Evolutionary conservation across 2,888 invertebrate species (phyloP), one percentile per base, ranked within the genome.

Genomic region (Lagria hirta): DNA sequence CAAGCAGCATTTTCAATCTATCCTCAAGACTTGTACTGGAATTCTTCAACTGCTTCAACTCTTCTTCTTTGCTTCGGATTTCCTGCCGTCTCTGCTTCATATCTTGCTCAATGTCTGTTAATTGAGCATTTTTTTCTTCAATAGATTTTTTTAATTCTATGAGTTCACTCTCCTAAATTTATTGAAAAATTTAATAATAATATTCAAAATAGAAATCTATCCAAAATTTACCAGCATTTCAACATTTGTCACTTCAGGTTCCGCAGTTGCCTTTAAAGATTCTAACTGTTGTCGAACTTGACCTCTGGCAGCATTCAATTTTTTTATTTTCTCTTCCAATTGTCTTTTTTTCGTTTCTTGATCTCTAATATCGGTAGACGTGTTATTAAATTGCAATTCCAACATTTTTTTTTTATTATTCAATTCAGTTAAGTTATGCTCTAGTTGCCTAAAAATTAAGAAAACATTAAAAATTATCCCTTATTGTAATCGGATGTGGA

Each of bases 81-180:
- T 13, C 17, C 5, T 13, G 1, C 28, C 23, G 16, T 7, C 42
- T 54, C 8, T 59, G 56, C 14, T 55, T 52, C n/a, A 64, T 43
- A 38, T 73, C 57, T 47, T 63, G 44, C 52, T 68, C 43, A 65
- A 61, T 3, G 57, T 57, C 22, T 24, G 56, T 64, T 12, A 63
- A 55, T 10, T 74, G 66, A 0, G 64, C 61, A 1, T 65, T 61
- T 34, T 74, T 69, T 46, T 74, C 70, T 16, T 65, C 58, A 2
- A 75, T 59, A 2, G 67, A 66, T 21, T 72, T 74, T 22, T 71
- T 61, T 4, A 71, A 58, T 24, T 72, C 64, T 3, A 50, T 46
- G 23, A 70, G 48, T 36, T 69, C 69, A 33, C 69, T 50, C 52
- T 69, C 63, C 57, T 72, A 22, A 32, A 48, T 33, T 30, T 36